A percentile compares a stretch with the other conserved stretches of the same genome.
phyloP scores from a whole-genome alignment of 2,888 invertebrate genomes.

The Lypha dubia region DNA sequence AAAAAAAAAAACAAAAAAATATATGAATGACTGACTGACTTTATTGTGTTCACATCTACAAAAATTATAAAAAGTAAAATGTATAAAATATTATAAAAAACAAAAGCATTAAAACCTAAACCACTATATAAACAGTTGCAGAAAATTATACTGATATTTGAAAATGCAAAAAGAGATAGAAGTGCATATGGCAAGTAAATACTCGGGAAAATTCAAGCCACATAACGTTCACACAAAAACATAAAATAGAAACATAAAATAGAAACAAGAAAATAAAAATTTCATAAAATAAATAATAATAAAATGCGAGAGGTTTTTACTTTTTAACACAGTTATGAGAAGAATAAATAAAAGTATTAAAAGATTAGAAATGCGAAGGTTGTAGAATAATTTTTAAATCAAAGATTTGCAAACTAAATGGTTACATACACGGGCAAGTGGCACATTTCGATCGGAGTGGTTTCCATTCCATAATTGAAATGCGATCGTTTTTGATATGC shows the following conservation, averaged over 20 bases:
- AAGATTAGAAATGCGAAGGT: background rate
- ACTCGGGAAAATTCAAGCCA: conserved; percentile 12
- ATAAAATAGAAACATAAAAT: background rate
- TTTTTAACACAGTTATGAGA: conserved; percentile 6
- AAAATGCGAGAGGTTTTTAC: background rate
- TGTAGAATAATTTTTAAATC: background rate
- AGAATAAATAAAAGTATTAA: conserved; percentile 7
- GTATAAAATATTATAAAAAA: background rate
- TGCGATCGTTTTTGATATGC: too few species aligned
- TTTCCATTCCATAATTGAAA: too few species aligned
- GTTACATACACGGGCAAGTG: too few species aligned
- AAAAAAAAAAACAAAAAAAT: background rate
- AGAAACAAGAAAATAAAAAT: background rate
- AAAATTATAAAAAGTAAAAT: background rate
- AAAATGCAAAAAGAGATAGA: background rate
- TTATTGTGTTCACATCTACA: conserved; percentile 8
- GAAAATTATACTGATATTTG: conserved; percentile 17
- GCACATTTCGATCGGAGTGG: too few species aligned
- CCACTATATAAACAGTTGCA: conserved; percentile 8
- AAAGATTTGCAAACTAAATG: background rate
- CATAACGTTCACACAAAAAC: background rate
- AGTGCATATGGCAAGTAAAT: background rate
- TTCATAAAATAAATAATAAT: conserved; percentile 13
- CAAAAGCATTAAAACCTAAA: conserved; percentile 11
- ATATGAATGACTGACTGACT: background rate